These are phyloP conservation scores for Cephalopholis sonnerati DNA, from an alignment of 2,113 vertebrate genomes.

Conservation along the genomic window DNA sequence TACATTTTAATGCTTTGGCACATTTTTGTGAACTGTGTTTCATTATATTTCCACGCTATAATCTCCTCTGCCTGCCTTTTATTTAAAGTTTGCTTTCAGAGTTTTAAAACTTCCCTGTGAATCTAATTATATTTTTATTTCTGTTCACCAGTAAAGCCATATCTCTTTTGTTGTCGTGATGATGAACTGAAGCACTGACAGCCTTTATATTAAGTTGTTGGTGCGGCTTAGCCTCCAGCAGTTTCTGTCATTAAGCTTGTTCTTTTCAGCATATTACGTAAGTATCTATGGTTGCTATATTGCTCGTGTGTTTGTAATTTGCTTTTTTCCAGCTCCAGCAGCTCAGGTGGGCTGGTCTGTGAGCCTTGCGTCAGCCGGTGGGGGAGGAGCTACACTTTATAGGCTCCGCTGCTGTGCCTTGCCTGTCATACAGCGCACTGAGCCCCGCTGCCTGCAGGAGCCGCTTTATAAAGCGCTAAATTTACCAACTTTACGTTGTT, in stretches of 20 bases:
- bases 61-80: neutral
- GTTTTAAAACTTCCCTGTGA: neutral
- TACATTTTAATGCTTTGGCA: neutral
- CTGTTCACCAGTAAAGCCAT: conserved; percentile 1
- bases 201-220: conserved; percentile 16
- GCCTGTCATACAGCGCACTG: conserved; percentile 60
- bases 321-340: conserved; percentile 35
- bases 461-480: conserved; percentile 92
- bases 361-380: conserved; percentile 50
- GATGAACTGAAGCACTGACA: conserved; percentile 33
- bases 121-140: conserved; percentile 24
- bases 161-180: neutral
- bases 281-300: conserved; percentile 70
- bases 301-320: conserved; percentile 59
- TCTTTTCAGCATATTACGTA: conserved; percentile 67
- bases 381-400: conserved; percentile 67
- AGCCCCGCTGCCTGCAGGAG: conserved; percentile 50
- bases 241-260: conserved; percentile 50
- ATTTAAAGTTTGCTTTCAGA: neutral
- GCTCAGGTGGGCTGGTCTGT: conserved; percentile 40
- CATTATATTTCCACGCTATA: neutral
- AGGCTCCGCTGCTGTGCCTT: conserved; percentile 65
- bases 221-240: conserved; percentile 27
- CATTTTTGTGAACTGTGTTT: neutral
- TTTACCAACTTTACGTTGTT: conserved; percentile 91